Conservation (phyloP, 2,888 invertebrate genomes). For the Chymomyza procnemis region DNA sequence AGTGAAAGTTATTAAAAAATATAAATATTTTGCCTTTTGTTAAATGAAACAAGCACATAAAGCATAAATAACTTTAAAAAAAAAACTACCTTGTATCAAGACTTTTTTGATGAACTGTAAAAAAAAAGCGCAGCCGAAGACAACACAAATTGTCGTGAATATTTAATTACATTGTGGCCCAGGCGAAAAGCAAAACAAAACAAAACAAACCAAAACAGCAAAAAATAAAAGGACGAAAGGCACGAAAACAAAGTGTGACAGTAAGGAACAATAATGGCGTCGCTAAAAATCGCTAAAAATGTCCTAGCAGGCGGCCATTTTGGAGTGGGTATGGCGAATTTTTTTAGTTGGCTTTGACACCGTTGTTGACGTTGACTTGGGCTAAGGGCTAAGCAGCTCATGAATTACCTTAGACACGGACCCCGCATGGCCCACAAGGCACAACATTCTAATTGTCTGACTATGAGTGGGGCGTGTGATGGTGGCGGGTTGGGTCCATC, state of each 20-base stretch:
- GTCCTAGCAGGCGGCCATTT: not conserved
- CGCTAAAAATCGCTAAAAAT: not conserved
- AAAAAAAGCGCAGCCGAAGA: slow-evolving; percentile 6
- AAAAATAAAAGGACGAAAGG: not conserved
- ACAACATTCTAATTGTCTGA: not conserved
- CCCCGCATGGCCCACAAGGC: not conserved
- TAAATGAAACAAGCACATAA: too few species aligned
- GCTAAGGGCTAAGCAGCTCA: not conserved
- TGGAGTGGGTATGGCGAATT: not conserved
- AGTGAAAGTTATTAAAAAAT: too few species aligned
- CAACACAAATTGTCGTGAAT: slow-evolving; percentile 45
- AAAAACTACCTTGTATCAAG: too few species aligned
- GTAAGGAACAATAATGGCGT: not conserved
- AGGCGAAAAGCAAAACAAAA: not conserved
- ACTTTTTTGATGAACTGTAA: too few species aligned
- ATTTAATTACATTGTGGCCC: slow-evolving; percentile 47
- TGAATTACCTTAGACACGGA: not conserved
- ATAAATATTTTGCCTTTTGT: too few species aligned
- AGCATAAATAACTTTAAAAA: too few species aligned
- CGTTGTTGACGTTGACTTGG: slow-evolving; percentile 1
- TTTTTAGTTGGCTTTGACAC: not conserved
- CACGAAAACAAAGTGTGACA: slow-evolving; percentile 16
- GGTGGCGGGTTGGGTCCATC: too few species aligned
- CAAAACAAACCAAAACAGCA: not conserved
- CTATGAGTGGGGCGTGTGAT: not conserved